These are phyloP conservation scores for Apus apus DNA, from an alignment of 2,113 vertebrate species.

Conservation along the genomic window DNA sequence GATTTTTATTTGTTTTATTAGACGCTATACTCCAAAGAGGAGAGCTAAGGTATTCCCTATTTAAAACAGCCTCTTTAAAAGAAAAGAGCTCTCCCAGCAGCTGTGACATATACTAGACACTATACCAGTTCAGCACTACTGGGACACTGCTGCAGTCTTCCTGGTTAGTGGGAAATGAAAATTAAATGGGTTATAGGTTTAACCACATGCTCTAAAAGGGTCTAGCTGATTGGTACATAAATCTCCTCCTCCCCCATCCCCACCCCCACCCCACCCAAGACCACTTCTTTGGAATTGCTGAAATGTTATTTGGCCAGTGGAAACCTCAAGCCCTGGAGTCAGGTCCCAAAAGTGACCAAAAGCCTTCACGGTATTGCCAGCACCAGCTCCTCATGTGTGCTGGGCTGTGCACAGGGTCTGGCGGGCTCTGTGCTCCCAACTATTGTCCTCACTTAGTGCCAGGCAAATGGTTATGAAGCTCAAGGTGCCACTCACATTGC, in stretches of 20 bases:
- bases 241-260: neutral
- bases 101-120: neutral
- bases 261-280: neutral
- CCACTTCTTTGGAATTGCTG: neutral
- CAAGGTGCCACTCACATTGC: fast-evolving
- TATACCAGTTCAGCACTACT: neutral
- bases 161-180: neutral
- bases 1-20: neutral
- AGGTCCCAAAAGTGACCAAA: neutral
- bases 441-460: neutral
- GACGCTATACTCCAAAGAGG: neutral
- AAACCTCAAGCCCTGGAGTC: neutral
- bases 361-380: neutral
- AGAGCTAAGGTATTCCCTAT: neutral
- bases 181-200: neutral
- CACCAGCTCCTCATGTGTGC: neutral
- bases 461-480: neutral
- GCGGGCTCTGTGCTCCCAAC: neutral
- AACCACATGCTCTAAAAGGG: neutral
- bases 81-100: neutral
- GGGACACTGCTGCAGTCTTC: neutral
- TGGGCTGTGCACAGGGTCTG: neutral
- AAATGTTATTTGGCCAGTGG: neutral
- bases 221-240: fast-evolving
- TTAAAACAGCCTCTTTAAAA: neutral